These are phyloP conservation scores for Morpho deidamia DNA, from an alignment of 2,888 invertebrate species.

Conservation along the genomic window DNA sequence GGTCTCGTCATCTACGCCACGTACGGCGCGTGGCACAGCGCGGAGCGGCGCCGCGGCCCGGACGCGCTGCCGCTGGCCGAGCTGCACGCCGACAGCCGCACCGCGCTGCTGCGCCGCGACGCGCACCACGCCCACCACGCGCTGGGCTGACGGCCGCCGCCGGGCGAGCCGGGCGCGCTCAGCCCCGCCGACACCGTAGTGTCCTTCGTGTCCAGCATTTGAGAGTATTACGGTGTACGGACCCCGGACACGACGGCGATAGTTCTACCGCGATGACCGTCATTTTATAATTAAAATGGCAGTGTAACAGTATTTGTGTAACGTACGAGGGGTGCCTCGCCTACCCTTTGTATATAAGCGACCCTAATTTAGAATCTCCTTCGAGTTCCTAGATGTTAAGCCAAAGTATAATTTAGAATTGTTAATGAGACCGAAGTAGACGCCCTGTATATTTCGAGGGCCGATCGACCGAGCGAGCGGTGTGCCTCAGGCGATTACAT, in stretches of 20 bases:
- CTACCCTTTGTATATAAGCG: too few relatives aligned
- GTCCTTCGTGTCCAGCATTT: slow-evolving; percentile 62
- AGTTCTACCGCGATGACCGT: neutral
- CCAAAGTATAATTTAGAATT: too few relatives aligned
- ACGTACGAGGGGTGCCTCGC: too few relatives aligned
- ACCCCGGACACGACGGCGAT: neutral
- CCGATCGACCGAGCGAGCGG: too few relatives aligned
- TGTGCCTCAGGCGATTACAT: too few relatives aligned
- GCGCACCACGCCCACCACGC: slow-evolving; percentile 34
- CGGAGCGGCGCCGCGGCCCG: slow-evolving; percentile 56
- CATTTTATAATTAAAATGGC: too few relatives aligned
- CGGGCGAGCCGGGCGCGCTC: slow-evolving; percentile 15
- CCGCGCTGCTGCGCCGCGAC: slow-evolving; percentile 48
- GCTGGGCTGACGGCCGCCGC: slow-evolving; percentile 49
- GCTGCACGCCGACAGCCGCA: slow-evolving; percentile 57
- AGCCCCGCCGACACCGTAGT: slow-evolving; percentile 54
- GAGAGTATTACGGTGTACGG: slow-evolving; percentile 10
- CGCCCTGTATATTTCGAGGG: too few relatives aligned
- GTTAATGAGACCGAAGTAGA: too few relatives aligned
- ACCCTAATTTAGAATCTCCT: too few relatives aligned
- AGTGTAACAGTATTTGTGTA: too few relatives aligned
- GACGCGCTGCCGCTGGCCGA: slow-evolving; percentile 48
- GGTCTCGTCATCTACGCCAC: slow-evolving; percentile 85
- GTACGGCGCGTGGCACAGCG: slow-evolving; percentile 86
- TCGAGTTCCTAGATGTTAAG: too few relatives aligned